Base-by-base conservation (phyloP, 1,140 invertebrate genomes). In the Notospermus geniculatus region DNA sequence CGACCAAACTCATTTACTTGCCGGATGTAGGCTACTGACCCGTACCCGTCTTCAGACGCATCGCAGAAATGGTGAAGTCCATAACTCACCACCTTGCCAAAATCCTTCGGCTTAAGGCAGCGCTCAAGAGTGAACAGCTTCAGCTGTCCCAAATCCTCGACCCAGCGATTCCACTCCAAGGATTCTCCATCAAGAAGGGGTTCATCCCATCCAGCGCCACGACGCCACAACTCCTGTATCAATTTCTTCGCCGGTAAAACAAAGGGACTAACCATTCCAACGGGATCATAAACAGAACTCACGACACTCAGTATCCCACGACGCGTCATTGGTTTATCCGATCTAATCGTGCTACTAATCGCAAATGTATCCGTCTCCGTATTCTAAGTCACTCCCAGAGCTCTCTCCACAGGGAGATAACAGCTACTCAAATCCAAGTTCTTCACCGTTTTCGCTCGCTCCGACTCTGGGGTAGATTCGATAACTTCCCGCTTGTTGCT, bases 311-410 rank as follows among this genome's bases (percentile, higher is more conserved):
- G 39, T 2, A 58, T 2, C 1, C 57, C 57, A 41, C 30, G 1
- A 15, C 39, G 2, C 15, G 57, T 43, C 4, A 1, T 19, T 15
- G 46, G 22, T 17, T 54, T 9, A 15, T 54, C 25, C 52, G n/a
- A n/a, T n/a, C 54, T 28, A 1, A 54, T 1, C n/a, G 17, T 1
- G 5, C 17, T 28, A 2, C 36, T 39, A 46, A 59, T 62, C 0
- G 29, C 43, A 57, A 68, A 59, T 2, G 43, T 2, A 28, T 67
- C 65, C 2, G 22, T 29, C 29, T 59, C n/a, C 13, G 62, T 43
- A 2, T 58, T 25, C 57, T 36, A 58, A 11, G 17, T 5, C 41
- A 58, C 41, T 41, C 57, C 57, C 1, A 58, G 23, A 19, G 57
- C 41, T 2, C 57, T 15, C n/a, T 58, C 32, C 1, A 25, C 39